Evolutionary conservation across 1,140 invertebrate species (phyloP), one percentile per base, ranked within the genome.

Genomic region (Meloidogyne chitwoodi): DNA sequence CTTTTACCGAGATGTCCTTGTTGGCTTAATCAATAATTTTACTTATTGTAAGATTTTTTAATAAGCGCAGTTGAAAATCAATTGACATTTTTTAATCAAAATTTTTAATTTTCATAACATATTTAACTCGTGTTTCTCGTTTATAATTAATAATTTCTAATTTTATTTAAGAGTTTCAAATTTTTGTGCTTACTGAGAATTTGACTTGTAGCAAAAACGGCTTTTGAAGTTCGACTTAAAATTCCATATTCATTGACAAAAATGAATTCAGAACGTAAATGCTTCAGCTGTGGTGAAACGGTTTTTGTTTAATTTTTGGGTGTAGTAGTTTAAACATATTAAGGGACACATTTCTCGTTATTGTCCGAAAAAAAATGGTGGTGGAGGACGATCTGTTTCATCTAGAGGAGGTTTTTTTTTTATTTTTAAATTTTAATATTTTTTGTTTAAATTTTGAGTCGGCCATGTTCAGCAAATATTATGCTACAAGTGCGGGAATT

Each of bases 291-390:
- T 38, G 38, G 44, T 61, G 68, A 70, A 70, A 56, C 48, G 48
- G 48, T 56, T 70, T 70, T 61, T 44, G 67, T 68, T 68, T 34
- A 61, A 70, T 70, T 44, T 41, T 56, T 44, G 61, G 68, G 68
- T 44, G 61, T 44, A 61, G 68, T 69, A 19, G 19, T 69, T 44
- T 16, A 19, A 34, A 44, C 68, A 56, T 29, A 34, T 70, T 70
- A 70, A 70, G 68, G 48, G 68, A 38, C 68, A 70, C 34, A 70
- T 70, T 29, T 70, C 68, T 34, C 68, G 68, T 26, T 34, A 70
- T 19, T 70, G 68, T 70, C 68, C 68, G 3, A 70, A 70, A 5
- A 29, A 44, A 8, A 38, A 61, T 22, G 31, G 68, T n/a, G 34
- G 68, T 22, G 19, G 68, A 19, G 68, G 68, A 56, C 16, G 68